A percentile compares a stretch with the other conserved stretches of the same genome.
Conservation (phyloP, 2,888 invertebrate genomes). For the Drosophila mercatorum region DNA sequence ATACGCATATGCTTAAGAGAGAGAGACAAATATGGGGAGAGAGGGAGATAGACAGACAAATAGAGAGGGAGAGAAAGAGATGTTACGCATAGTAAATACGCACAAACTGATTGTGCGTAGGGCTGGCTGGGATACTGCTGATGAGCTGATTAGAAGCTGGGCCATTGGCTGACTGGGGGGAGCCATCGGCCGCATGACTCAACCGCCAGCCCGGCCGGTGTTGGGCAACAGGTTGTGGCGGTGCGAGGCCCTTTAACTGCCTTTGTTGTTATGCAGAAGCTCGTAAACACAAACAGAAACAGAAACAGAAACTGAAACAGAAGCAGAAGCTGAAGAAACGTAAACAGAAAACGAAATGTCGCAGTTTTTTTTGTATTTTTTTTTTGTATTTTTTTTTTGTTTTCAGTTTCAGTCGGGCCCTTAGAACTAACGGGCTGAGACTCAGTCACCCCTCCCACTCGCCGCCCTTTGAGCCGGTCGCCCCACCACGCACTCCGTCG, state of each 20-base stretch:
- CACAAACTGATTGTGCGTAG: slow-evolving; percentile 16
- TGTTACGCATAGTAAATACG: slow-evolving; percentile 36
- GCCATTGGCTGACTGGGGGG: slow-evolving; percentile 15
- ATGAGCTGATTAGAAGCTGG: neutral
- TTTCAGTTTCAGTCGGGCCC: slow-evolving; percentile 65
- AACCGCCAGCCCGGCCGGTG: slow-evolving; percentile 31
- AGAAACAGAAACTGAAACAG: slow-evolving; percentile 16
- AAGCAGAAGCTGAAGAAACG: slow-evolving; percentile 21
- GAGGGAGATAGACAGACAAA: no score
- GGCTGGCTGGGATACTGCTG: slow-evolving; percentile 22
- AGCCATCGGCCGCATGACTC: slow-evolving; percentile 52
- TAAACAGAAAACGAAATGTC: slow-evolving; percentile 63
- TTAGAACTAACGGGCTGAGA: slow-evolving; percentile 23
- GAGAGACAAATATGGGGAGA: neutral
- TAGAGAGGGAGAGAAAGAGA: neutral
- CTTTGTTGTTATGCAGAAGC: slow-evolving; percentile 29
- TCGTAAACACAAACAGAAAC: slow-evolving; percentile 11
- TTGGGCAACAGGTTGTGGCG: slow-evolving; percentile 61
- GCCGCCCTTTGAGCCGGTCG: neutral
- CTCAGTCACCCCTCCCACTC: neutral
- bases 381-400: slow-evolving; percentile 32
- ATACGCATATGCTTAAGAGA: slow-evolving; percentile 27
- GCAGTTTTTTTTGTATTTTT: slow-evolving; percentile 44
- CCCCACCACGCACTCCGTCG: neutral
- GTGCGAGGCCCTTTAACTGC: slow-evolving; percentile 13